phyloP scores from a whole-genome alignment of 1,140 invertebrate genomes.

The Elysia chlorotica region DNA sequence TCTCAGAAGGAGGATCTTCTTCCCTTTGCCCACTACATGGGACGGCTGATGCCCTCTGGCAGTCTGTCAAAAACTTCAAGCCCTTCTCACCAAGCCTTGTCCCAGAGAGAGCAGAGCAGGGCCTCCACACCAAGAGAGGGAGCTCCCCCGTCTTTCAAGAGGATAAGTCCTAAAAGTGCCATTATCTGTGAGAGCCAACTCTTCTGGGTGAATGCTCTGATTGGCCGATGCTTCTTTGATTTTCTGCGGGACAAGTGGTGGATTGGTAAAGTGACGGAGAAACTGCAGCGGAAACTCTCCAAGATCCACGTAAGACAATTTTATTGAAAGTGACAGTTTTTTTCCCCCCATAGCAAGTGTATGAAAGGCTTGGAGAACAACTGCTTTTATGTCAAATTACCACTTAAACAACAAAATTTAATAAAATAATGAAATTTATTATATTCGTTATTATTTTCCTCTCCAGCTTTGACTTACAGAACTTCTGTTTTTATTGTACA shows the following conservation, averaged over 20 bases:
- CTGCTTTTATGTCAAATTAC: no score
- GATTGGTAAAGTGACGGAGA: slow-evolving; percentile 68
- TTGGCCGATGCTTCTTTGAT: slow-evolving; percentile 80
- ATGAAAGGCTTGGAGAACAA: no score
- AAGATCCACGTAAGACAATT: slow-evolving; percentile 77
- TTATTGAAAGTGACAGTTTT: neutral
- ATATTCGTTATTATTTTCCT: slow-evolving; percentile 27
- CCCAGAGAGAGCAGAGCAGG: no score
- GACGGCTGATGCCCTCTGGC: slow-evolving; percentile 46
- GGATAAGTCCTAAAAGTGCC: no score
- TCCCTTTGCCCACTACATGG: slow-evolving; percentile 50
- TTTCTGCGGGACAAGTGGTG: slow-evolving; percentile 72
- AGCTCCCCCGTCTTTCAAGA: no score
- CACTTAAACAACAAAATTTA: no score
- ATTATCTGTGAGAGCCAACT: slow-evolving; percentile 51
- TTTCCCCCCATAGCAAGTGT: no score
- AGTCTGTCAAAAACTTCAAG: slow-evolving; percentile 20
- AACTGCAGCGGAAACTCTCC: slow-evolving; percentile 84
- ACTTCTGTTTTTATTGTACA: no score
- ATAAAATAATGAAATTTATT: neutral
- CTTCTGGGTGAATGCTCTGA: slow-evolving; percentile 76
- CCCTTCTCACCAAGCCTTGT: slow-evolving; percentile 13
- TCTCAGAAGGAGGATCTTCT: slow-evolving; percentile 9
- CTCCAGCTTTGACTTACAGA: no score
- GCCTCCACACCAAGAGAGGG: no score